Conservation (phyloP, 2,888 invertebrate species). For the Linnaemya tessellans region DNA sequence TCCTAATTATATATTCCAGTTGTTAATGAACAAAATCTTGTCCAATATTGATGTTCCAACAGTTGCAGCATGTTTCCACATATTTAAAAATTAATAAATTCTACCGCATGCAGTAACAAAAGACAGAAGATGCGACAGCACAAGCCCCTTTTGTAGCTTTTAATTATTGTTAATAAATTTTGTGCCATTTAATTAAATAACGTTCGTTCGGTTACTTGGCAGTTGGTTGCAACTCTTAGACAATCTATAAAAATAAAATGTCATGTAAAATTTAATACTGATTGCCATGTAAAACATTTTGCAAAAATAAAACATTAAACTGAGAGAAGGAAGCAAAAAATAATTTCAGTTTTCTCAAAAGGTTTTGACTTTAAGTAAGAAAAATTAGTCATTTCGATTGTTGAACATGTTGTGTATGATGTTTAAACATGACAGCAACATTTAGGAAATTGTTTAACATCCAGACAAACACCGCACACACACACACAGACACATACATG, state of each 20-base stretch:
- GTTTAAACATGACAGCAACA: constrained; percentile 69
- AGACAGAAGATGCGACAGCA: not conserved
- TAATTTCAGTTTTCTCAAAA: constrained; percentile 32
- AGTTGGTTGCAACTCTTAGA: constrained; percentile 13
- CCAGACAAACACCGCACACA: constrained; percentile 19
- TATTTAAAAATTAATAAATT: constrained; percentile 10
- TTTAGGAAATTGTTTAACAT: constrained; percentile 58
- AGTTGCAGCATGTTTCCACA: not conserved
- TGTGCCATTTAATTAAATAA: constrained; percentile 59
- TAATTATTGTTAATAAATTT: constrained; percentile 60
- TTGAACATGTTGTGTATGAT: constrained; percentile 67
- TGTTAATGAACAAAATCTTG: not conserved
- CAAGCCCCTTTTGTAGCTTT: constrained; percentile 43
- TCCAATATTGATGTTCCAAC: not conserved
- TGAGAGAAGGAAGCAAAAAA: not conserved
- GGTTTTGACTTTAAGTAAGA: constrained; percentile 67
- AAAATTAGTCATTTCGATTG: constrained; percentile 72
- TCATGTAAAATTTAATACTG: constrained; percentile 65
- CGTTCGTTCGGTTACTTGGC: constrained; percentile 30
- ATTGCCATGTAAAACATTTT: constrained; percentile 71
- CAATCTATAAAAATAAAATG: constrained; percentile 64
- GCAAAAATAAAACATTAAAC: constrained; percentile 37
- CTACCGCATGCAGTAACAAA: not conserved
- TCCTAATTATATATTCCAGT: not conserved
- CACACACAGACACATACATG: not conserved